phyloP scores from a whole-genome alignment of 2,113 vertebrate genomes.

The Camelus dromedarius region DNA sequence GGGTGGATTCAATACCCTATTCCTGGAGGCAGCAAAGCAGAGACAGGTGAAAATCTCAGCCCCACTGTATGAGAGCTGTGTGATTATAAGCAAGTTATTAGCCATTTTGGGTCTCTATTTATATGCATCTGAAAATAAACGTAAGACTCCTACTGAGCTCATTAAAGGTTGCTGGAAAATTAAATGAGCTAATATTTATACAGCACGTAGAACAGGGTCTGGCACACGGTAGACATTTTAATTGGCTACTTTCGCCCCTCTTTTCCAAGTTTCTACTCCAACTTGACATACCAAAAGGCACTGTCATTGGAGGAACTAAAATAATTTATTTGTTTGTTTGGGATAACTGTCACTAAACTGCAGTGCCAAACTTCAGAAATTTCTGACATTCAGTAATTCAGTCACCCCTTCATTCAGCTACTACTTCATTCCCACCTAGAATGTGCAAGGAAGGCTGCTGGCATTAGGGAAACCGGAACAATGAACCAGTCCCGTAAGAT shows the following conservation, averaged over 20 bases:
- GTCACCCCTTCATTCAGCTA: not conserved
- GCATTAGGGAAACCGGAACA: constrained; percentile 28
- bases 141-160: not conserved
- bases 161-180: not conserved
- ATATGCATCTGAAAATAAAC: not conserved
- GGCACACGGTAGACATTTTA: not conserved
- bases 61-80: not conserved
- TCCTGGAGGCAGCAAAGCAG: not conserved
- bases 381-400: constrained; percentile 23
- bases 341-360: not conserved
- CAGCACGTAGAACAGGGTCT: not conserved
- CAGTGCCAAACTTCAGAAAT: constrained; percentile 34
- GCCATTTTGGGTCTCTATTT: not conserved
- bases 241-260: not conserved
- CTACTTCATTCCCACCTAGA: not conserved
- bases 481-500: not conserved
- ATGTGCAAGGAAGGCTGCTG: not conserved
- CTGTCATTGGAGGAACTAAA: not conserved
- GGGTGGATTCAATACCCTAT: not conserved
- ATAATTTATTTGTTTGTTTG: not conserved
- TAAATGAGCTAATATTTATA: constrained; percentile 21
- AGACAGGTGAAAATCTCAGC: not conserved
- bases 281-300: not conserved
- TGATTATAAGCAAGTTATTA: not conserved
- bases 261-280: constrained; percentile 26